Percentiles rank a stretch among this genome's conserved stretches.
Evolutionary conservation across 2,113 vertebrate species (phyloP).

Genomic region (Orthochromis indermauri): DNA sequence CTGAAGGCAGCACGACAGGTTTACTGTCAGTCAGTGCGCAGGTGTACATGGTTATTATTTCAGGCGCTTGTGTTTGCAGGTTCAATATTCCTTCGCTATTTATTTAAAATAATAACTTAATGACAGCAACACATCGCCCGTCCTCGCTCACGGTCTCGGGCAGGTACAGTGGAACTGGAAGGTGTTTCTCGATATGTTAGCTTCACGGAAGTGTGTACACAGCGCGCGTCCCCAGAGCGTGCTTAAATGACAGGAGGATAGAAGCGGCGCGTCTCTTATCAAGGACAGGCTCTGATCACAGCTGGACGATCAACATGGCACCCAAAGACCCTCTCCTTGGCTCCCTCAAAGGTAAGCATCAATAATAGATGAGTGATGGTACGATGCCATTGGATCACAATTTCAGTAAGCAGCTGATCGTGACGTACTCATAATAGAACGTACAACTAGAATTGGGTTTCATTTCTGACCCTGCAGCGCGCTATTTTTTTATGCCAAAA

Average conservation of each 20-base stretch:
- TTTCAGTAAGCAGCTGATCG: background rate
- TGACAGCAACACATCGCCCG: background rate
- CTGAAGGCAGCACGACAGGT: background rate
- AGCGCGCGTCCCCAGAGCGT: background rate
- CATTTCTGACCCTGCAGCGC: background rate
- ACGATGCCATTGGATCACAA: background rate
- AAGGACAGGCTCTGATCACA: background rate
- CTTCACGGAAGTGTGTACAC: constrained; percentile 26
- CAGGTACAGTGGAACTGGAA: background rate
- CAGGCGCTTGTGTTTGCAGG: background rate
- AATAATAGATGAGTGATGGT: background rate
- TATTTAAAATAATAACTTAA: background rate
- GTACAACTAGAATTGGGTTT: background rate
- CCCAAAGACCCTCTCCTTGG: constrained; percentile 77
- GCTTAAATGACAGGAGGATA: background rate
- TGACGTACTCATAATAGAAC: background rate
- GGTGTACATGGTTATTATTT: background rate
- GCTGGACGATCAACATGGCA: constrained; percentile 60
- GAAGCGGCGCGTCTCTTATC: background rate
- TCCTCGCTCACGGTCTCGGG: background rate
- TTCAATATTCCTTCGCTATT: background rate
- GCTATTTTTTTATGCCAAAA: background rate
- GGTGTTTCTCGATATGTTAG: constrained; percentile 21
- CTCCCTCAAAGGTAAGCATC: constrained; percentile 74
- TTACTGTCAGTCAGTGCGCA: background rate